phyloP scores from a whole-genome alignment of 2,888 invertebrate species.

The Brachyptera putata region DNA sequence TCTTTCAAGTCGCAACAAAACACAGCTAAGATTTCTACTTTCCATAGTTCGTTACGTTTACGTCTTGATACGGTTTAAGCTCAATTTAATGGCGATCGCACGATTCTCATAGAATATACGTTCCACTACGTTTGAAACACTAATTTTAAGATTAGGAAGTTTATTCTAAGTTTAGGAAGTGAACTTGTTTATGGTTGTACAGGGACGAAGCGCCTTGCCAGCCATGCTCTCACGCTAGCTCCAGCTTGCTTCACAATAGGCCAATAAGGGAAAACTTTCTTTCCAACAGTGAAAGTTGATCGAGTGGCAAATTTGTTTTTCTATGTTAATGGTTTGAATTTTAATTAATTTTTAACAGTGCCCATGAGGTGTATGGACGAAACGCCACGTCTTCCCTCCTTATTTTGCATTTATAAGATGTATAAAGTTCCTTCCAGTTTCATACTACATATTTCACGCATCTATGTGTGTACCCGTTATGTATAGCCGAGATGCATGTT shows the following conservation, averaged over 20 bases:
- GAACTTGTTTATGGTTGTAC: constrained; percentile 5
- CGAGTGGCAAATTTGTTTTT: constrained; percentile 7
- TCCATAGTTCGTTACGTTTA: too few relatives aligned
- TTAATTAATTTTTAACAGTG: constrained; percentile 19
- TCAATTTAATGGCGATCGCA: background rate
- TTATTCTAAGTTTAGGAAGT: background rate
- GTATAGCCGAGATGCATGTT: too few relatives aligned
- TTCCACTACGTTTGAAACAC: background rate
- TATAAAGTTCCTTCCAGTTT: too few relatives aligned
- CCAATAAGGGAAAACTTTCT: background rate
- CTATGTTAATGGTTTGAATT: constrained; percentile 8
- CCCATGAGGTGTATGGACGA: constrained; percentile 5
- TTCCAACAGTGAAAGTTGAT: constrained; percentile 9
- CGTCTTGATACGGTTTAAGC: too few relatives aligned
- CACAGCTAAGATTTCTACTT: background rate
- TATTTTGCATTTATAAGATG: too few relatives aligned
- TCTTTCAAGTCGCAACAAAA: background rate
- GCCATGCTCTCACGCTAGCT: too few relatives aligned
- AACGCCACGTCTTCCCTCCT: too few relatives aligned
- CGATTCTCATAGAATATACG: background rate
- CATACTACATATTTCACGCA: background rate
- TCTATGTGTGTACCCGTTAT: too few relatives aligned
- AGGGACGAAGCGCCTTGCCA: too few relatives aligned
- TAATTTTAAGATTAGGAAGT: background rate
- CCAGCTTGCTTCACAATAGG: background rate